Evolutionary conservation across 2,113 vertebrate species (phyloP).

Genomic region (Ivindomyrus marchei): DNA sequence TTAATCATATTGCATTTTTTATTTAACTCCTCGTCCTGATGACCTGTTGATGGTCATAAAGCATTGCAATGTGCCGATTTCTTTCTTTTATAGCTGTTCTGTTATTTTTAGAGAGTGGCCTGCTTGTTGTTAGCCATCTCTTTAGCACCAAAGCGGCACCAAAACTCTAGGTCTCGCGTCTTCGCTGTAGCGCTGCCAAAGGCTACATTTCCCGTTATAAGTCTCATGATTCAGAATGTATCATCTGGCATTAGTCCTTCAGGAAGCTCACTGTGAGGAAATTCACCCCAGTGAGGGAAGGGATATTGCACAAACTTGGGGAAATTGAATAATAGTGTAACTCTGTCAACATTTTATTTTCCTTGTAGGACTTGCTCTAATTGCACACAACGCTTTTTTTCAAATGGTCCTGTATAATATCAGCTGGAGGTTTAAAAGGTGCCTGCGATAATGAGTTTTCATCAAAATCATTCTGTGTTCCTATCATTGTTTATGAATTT

Average conservation of each 20-base stretch:
- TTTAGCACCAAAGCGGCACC: not conserved
- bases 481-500: not conserved
- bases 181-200: not conserved
- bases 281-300: not conserved
- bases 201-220: not conserved
- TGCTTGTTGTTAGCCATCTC: not conserved
- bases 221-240: not conserved
- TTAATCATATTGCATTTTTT: not conserved
- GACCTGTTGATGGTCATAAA: not conserved
- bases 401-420: not conserved
- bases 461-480: not conserved
- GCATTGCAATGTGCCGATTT: not conserved
- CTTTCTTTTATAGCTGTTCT: not conserved
- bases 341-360: not conserved
- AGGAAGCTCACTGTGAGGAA: not conserved
- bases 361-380: not conserved
- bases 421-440: not conserved
- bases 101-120: not conserved
- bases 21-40: not conserved
- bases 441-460: not conserved
- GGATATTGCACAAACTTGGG: not conserved
- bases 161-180: not conserved
- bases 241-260: not conserved
- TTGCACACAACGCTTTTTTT: not conserved
- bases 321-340: not conserved